Conservation (phyloP, 2,888 invertebrate genomes). For the Stictocephala bisonia region DNA sequence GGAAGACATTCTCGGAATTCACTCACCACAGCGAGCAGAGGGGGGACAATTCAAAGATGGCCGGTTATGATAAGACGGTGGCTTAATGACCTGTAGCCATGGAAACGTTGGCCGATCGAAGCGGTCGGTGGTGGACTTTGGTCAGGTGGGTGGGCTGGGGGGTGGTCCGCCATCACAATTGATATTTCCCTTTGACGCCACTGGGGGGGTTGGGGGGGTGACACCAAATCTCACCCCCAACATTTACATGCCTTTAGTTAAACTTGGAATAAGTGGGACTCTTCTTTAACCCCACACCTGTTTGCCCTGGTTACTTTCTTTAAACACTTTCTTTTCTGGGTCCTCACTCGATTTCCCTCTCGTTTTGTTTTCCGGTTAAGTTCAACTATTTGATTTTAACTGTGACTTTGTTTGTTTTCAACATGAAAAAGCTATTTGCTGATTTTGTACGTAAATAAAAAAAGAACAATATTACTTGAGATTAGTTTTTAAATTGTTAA, state of each 20-base stretch:
- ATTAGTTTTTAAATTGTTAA: too few relatives aligned
- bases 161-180: conserved; percentile 48
- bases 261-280: conserved; percentile 32
- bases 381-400: too few relatives aligned
- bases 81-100: conserved; percentile 69
- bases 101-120: conserved; percentile 64
- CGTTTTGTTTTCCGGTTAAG: not conserved
- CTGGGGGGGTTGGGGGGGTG: too few relatives aligned
- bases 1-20: too few relatives aligned
- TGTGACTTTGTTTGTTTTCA: too few relatives aligned
- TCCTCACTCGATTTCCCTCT: not conserved
- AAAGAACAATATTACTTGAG: too few relatives aligned
- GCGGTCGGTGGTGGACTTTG: conserved; percentile 65
- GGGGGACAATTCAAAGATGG: conserved; percentile 62
- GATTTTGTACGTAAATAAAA: too few relatives aligned
- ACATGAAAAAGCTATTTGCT: too few relatives aligned
- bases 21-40: conserved; percentile 53
- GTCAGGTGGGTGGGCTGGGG: conserved; percentile 63
- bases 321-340: conserved; percentile 8
- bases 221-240: conserved; percentile 34
- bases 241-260: conserved; percentile 37
- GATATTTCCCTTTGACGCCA: conserved; percentile 52
- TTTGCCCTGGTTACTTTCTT: conserved; percentile 19
- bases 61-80: conserved; percentile 70
- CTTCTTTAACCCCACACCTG: conserved; percentile 37